Evolutionary conservation across 2,113 vertebrate species (phyloP).

Genomic region (Chlamydotis undulata): DNA sequence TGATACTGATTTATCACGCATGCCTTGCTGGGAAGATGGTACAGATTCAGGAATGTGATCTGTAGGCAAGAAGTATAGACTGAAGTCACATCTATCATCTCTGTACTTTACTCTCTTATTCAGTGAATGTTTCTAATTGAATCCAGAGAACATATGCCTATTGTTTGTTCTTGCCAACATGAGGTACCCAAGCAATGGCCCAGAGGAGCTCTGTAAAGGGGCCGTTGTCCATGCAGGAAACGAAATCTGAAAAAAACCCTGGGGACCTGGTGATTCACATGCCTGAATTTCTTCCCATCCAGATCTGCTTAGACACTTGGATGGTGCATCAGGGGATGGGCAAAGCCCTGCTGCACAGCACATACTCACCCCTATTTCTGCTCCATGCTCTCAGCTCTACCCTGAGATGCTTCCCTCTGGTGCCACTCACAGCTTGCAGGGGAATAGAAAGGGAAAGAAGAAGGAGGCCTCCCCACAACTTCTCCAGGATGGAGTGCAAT

Average conservation of each 20-base stretch:
- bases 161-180: not conserved
- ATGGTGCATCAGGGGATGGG: rapidly evolving
- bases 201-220: not conserved
- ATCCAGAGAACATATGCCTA: not conserved
- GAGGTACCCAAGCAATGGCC: not conserved
- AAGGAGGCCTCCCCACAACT: rapidly evolving
- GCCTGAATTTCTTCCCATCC: not conserved
- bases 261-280: not conserved
- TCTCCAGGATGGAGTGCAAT: not conserved
- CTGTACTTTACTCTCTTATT: not conserved
- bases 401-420: not conserved
- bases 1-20: not conserved
- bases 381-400: not conserved
- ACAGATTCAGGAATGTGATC: not conserved
- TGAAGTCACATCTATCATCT: not conserved
- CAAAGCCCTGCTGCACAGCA: not conserved
- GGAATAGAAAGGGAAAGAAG: not conserved
- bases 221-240: rapidly evolving
- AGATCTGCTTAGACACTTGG: not conserved
- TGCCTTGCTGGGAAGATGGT: not conserved
- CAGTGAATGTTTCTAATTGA: not conserved
- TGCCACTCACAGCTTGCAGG: rapidly evolving
- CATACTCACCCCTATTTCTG: rapidly evolving
- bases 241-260: rapidly evolving
- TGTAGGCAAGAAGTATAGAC: not conserved